Evolutionary conservation across 2,113 vertebrate genomes (phyloP).

Genomic region (Gymnobelideus leadbeateri): DNA sequence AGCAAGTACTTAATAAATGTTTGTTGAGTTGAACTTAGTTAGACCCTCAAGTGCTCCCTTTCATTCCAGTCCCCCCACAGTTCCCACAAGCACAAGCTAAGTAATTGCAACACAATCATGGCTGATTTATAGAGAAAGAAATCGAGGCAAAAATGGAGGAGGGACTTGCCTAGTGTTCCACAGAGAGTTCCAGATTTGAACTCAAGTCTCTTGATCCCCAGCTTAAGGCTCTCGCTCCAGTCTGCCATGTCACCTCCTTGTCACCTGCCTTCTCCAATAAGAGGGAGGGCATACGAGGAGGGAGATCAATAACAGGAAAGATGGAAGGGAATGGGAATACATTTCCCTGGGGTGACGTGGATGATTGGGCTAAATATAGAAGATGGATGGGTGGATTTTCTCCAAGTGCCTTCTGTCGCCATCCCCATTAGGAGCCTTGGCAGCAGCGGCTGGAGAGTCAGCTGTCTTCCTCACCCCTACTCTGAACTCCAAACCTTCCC

Average conservation of each 20-base stretch:
- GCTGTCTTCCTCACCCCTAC: not conserved
- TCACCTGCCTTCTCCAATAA: not conserved
- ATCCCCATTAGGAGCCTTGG: not conserved
- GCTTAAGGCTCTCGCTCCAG: not conserved
- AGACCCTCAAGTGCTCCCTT: not conserved
- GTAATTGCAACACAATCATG: not conserved
- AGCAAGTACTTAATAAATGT: not conserved
- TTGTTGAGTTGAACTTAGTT: not conserved
- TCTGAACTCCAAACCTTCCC: not conserved
- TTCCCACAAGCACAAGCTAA: not conserved
- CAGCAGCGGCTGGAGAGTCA: not conserved
- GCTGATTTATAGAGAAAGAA: not conserved
- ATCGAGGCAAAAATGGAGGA: not conserved
- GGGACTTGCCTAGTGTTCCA: not conserved
- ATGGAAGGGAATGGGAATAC: not conserved
- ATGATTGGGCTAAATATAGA: constrained; percentile 6
- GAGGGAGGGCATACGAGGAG: not conserved
- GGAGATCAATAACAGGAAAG: not conserved
- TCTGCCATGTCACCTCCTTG: not conserved
- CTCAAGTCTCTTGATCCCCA: not conserved
- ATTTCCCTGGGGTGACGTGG: not conserved
- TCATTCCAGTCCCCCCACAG: no score
- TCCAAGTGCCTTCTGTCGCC: constrained; percentile 1
- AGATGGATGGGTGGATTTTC: constrained; percentile 2
- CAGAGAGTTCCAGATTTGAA: not conserved